A percentile compares a stretch with the other conserved stretches of the same genome.
phyloP scores from a whole-genome alignment of 2,797 vertebrate species.

The Gymnodraco acuticeps region DNA sequence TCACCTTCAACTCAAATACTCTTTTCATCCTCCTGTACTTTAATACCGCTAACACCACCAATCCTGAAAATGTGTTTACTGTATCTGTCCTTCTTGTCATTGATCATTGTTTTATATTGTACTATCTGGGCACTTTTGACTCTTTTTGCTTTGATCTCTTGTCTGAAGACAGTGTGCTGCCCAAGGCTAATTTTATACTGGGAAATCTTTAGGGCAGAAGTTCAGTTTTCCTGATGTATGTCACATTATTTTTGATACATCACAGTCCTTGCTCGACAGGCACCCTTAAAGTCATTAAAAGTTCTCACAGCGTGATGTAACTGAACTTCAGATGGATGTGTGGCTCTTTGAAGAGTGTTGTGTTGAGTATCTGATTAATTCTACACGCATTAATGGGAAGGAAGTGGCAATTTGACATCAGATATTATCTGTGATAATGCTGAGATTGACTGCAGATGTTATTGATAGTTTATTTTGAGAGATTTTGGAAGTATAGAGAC shows the following conservation, averaged over 20 bases:
- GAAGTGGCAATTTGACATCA: not conserved
- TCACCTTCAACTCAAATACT: no score
- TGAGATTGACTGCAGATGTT: not conserved
- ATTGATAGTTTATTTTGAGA: not conserved
- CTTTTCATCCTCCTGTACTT: no score
- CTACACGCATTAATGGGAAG: not conserved
- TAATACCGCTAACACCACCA: no score
- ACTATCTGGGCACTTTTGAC: no score
- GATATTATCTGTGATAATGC: not conserved
- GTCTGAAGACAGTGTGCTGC: no score
- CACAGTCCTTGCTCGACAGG: not conserved
- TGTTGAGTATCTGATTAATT: conserved; percentile 5
- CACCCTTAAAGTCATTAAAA: conserved; percentile 7
- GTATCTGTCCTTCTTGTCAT: no score
- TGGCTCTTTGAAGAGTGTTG: conserved; percentile 4
- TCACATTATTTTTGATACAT: conserved; percentile 22
- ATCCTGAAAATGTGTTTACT: no score
- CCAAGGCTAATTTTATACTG: no score
- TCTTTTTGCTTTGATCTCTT: no score
- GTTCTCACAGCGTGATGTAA: not conserved
- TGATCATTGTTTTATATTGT: no score
- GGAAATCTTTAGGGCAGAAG: not conserved
- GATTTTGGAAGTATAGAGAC: not conserved
- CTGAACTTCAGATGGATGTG: not conserved
- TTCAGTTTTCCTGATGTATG: not conserved